Evolutionary conservation across 2,888 invertebrate genomes (phyloP).

Genomic region (Ramazzottius varieornatus): DNA sequence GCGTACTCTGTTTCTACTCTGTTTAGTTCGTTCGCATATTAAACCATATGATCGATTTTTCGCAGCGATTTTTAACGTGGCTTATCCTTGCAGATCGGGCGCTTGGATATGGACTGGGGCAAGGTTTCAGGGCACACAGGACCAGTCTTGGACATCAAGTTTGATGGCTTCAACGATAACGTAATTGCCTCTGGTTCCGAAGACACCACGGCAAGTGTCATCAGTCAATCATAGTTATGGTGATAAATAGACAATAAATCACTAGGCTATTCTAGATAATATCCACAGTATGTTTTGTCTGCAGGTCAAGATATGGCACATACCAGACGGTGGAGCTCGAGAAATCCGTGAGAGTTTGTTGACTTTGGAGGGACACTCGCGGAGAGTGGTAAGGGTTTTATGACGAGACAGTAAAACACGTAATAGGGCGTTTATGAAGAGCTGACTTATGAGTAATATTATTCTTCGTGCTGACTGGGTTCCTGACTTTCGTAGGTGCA

Average conservation of each 20-base stretch:
- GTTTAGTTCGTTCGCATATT: not conserved
- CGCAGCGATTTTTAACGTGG: too few relatives aligned
- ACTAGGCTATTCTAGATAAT: not conserved
- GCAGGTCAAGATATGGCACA: conserved; percentile 68
- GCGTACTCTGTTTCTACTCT: conserved; percentile 4
- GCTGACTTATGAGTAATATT: too few relatives aligned
- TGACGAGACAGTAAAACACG: too few relatives aligned
- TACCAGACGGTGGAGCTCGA: conserved; percentile 57
- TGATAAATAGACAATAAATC: not conserved
- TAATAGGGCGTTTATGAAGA: too few relatives aligned
- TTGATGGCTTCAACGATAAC: conserved; percentile 95
- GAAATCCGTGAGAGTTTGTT: conserved; percentile 46
- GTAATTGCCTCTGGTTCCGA: conserved; percentile 90
- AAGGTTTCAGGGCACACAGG: conserved; percentile 87
- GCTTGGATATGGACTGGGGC: conserved; percentile 75
- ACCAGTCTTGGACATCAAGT: conserved; percentile 78
- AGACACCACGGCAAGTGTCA: conserved; percentile 47
- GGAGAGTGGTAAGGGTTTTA: conserved; percentile 47
- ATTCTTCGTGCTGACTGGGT: too few relatives aligned
- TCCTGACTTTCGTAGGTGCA: too few relatives aligned
- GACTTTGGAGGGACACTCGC: conserved; percentile 67
- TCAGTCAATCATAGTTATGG: not conserved
- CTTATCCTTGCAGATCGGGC: conserved; percentile 52
- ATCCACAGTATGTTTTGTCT: conserved; percentile 4
- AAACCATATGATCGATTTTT: too few relatives aligned